phyloP scores from a whole-genome alignment of 2,113 vertebrate genomes.

The Mola mola region DNA sequence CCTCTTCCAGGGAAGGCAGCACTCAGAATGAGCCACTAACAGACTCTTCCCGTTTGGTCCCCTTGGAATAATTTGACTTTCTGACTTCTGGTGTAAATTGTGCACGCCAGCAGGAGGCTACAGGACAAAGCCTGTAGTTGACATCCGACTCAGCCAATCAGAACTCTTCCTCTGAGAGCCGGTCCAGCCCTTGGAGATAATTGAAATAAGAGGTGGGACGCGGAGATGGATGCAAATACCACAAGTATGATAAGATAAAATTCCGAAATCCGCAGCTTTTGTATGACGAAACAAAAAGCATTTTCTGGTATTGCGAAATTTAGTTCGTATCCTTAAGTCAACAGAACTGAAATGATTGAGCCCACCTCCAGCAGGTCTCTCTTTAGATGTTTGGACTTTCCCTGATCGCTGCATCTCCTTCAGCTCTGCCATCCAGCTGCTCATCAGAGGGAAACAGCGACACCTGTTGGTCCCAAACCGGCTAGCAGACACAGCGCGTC shows the following conservation, averaged over 20 bases:
- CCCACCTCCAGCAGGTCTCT: neutral
- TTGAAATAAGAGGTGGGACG: conserved; percentile 65
- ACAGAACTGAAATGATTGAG: neutral
- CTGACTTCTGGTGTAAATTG: conserved; percentile 73
- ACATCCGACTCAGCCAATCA: conserved; percentile 58
- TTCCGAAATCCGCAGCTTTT: neutral
- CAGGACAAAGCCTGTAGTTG: conserved; percentile 48
- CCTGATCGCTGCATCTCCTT: neutral
- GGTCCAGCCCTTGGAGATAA: conserved; percentile 55
- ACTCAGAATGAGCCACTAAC: neutral
- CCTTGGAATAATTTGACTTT: conserved; percentile 61
- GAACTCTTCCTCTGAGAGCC: conserved; percentile 1
- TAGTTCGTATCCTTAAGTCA: neutral
- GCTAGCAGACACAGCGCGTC: neutral
- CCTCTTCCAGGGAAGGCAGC: too few species aligned
- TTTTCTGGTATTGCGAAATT: too few species aligned
- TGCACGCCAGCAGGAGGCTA: conserved; percentile 41
- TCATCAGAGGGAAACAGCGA: conserved; percentile 56
- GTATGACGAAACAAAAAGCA: neutral
- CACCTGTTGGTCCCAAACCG: conserved; percentile 18
- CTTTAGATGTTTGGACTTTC: conserved; percentile 9
- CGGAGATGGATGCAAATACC: conserved; percentile 26
- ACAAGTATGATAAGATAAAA: conserved; percentile 1
- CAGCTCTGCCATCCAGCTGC: conserved; percentile 18
- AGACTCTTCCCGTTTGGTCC: neutral